These are phyloP conservation scores for Netelia inedita DNA, from an alignment of 2,888 invertebrate species.

Conservation along the genomic window DNA sequence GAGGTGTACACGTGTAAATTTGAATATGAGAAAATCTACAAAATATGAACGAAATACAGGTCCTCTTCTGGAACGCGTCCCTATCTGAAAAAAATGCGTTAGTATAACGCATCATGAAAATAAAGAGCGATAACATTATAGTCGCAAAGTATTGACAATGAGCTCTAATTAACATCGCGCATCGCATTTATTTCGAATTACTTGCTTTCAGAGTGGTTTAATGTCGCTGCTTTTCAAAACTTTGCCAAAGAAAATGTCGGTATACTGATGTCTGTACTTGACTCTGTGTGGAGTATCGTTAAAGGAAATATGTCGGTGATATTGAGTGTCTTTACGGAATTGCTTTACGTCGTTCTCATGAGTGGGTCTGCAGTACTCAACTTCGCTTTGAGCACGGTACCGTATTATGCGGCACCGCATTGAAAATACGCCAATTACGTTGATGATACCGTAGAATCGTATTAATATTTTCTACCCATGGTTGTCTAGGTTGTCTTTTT, in stretches of 20 bases:
- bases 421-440: background rate
- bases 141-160: background rate
- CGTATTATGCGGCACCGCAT: slow-evolving; percentile 72
- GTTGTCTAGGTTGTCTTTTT: slow-evolving; percentile 95
- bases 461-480: slow-evolving; percentile 36
- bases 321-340: slow-evolving; percentile 93
- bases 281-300: slow-evolving; percentile 95
- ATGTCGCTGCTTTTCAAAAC: slow-evolving; percentile 90
- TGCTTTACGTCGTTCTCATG: slow-evolving; percentile 94
- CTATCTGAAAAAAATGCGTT: too few species aligned
- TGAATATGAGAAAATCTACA: too few species aligned
- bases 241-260: slow-evolving; percentile 97
- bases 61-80: too few species aligned
- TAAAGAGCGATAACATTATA: too few species aligned
- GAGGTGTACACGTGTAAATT: too few species aligned
- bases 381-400: slow-evolving; percentile 93
- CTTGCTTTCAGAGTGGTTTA: slow-evolving; percentile 88
- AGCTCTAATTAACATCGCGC: background rate
- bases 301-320: slow-evolving; percentile 96
- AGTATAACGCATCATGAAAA: too few species aligned
- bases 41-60: too few species aligned
- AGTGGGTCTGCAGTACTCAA: slow-evolving; percentile 96
- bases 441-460: slow-evolving; percentile 5
- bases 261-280: slow-evolving; percentile 93
- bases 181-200: slow-evolving; percentile 62